phyloP scores from a whole-genome alignment of 1,140 invertebrate species.

The Mercenaria mercenaria region DNA sequence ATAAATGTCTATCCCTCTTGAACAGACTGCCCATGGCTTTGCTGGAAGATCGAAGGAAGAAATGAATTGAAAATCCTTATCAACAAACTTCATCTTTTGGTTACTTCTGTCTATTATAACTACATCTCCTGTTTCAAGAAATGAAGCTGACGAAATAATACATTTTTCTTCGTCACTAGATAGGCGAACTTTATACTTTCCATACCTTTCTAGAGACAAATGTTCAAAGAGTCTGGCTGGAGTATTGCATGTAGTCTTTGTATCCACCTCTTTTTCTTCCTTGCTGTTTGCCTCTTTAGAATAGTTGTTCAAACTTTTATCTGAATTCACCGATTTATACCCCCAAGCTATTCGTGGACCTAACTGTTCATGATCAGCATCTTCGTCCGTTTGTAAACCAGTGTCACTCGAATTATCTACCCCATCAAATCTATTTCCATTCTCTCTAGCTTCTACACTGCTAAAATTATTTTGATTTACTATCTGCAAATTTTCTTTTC shows the following conservation, averaged over 20 bases:
- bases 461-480: not conserved
- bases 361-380: not conserved
- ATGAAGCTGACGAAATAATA: slow-evolving; percentile 43
- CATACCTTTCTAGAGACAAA: slow-evolving; percentile 41
- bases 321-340: not conserved
- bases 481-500: not conserved
- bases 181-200: slow-evolving; percentile 58
- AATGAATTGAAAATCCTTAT: slow-evolving; percentile 56
- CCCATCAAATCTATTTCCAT: not conserved
- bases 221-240: slow-evolving; percentile 24
- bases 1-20: slow-evolving; percentile 34
- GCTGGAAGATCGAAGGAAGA: slow-evolving; percentile 49
- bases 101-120: slow-evolving; percentile 58
- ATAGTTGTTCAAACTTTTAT: too few relatives aligned
- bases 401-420: not conserved
- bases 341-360: not conserved
- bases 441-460: not conserved
- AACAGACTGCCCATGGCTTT: slow-evolving; percentile 57
- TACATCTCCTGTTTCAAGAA: slow-evolving; percentile 48
- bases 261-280: not conserved
- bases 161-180: slow-evolving; percentile 46
- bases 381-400: not conserved
- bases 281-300: not conserved
- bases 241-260: not conserved
- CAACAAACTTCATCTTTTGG: slow-evolving; percentile 52